Conservation (phyloP, 1,140 invertebrate species). For the Apis dorsata region DNA sequence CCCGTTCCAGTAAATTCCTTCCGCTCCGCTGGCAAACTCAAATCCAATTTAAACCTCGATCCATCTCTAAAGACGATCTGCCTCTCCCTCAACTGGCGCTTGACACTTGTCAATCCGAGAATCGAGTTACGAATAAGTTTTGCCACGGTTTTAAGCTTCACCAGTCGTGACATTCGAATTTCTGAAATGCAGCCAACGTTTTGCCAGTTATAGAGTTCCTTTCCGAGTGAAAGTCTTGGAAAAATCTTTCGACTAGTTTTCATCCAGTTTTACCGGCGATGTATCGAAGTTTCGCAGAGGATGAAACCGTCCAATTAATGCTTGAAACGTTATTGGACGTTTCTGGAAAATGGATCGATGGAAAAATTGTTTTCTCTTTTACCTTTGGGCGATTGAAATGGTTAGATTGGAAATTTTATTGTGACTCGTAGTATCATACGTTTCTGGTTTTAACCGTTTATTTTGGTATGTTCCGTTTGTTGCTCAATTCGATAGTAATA, state of each 20-base stretch:
- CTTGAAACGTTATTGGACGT: background rate
- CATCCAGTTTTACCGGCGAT: too few relatives aligned
- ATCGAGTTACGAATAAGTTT: background rate
- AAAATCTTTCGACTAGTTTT: background rate
- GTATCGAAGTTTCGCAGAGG: background rate
- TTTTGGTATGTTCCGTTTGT: too few relatives aligned
- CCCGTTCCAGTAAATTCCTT: background rate
- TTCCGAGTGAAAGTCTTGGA: background rate
- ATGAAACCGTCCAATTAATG: background rate
- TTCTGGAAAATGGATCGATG: background rate
- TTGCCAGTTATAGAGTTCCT: background rate
- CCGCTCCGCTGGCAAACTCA: background rate
- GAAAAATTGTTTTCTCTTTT: background rate
- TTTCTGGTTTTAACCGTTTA: too few relatives aligned
- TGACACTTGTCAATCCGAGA: background rate
- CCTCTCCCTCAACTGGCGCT: background rate
- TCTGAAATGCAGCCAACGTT: background rate
- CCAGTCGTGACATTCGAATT: background rate
- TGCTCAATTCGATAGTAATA: too few relatives aligned
- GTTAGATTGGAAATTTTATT: too few relatives aligned
- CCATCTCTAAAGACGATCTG: background rate
- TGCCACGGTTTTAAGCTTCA: too few relatives aligned
- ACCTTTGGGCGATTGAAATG: too few relatives aligned
- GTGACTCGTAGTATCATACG: too few relatives aligned
- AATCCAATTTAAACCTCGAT: background rate